Evolutionary conservation across 2,113 vertebrate genomes (phyloP).

Genomic region (Pollimyrus isidori): DNA sequence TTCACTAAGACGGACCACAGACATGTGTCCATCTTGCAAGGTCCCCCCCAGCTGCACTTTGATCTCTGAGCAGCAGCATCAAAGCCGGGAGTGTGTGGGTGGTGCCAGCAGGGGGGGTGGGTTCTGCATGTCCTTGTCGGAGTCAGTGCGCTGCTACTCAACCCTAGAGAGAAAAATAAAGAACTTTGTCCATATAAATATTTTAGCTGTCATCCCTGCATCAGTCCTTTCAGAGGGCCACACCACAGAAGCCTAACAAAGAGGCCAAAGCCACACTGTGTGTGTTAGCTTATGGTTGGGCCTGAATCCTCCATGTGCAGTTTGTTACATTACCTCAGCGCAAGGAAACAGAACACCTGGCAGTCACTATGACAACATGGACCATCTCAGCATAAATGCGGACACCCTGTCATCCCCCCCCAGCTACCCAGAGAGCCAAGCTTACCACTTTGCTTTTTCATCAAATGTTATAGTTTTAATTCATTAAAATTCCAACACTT

Average conservation of each 20-base stretch:
- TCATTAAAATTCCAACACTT: no score
- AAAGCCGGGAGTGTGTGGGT: not conserved
- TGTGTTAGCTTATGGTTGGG: not conserved
- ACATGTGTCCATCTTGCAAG: not conserved
- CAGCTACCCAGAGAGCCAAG: no score
- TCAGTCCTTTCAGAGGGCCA: not conserved
- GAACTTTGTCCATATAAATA: conserved; percentile 15
- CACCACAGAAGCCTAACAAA: not conserved
- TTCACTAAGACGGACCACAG: not conserved
- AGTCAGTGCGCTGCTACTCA: not conserved
- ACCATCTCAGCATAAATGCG: not conserved
- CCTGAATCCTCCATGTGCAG: not conserved
- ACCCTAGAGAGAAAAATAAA: not conserved
- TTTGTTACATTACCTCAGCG: not conserved
- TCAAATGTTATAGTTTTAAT: no score
- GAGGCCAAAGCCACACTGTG: not conserved
- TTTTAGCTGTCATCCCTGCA: not conserved
- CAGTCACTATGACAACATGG: conserved; percentile 36
- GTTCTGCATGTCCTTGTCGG: not conserved
- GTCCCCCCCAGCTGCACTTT: conserved; percentile 8
- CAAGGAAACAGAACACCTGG: conserved; percentile 24
- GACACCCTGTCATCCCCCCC: not conserved
- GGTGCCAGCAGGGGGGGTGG: not conserved
- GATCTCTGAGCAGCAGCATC: conserved; percentile 19
- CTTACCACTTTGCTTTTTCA: no score